Base-by-base conservation (phyloP, 2,888 invertebrate species). In the Drosophila atripex region DNA sequence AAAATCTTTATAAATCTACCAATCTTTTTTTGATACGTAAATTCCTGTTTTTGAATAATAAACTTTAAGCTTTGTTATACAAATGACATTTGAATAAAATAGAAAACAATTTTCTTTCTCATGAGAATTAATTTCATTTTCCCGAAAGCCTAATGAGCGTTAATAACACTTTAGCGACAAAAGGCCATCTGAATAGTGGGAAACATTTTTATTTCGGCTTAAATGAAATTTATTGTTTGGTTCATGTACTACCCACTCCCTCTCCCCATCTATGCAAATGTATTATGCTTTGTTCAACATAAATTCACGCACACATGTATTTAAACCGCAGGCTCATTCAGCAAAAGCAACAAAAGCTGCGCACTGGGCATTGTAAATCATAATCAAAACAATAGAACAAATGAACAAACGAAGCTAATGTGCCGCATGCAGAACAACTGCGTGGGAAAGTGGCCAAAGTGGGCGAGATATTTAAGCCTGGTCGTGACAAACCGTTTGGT, bases 331-430 rank as follows among this genome's bases (percentile, higher is more conserved):
- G 69, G 65, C 86, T 55, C 78, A 84, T 78, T 84, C 72, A 74
- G 77, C 71, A 72, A 61, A 63, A 41, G 56, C 70, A 73, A 86
- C 87, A 84, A 84, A 86, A 86, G 87, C 77, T 71, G 63, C 75
- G 78, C 86, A 86, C 58, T 74, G 80, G 79, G 82, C 85, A 78
- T 88, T 88, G 89, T 90, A 89, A 90, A 89, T 89, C 89, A 90
- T 83, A 82, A 80, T 86, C 86, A 89, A 84, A 89, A 89, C 88
- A 89, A 89, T 80, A 86, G 89, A 88, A 80, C 82, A 80, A 86
- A 88, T 87, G 89, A 88, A 80, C 82, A 80, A 86, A 88, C 86
- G 87, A 76, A 82, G 88, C 89, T 69, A 87, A 85, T 85, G 88
- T 86, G 86, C 75, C 71, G 71, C 82, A 64, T 52, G 63, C 65